These are phyloP conservation scores for Alsophila aescularia DNA, from an alignment of 2,888 invertebrate species.

Conservation along the genomic window DNA sequence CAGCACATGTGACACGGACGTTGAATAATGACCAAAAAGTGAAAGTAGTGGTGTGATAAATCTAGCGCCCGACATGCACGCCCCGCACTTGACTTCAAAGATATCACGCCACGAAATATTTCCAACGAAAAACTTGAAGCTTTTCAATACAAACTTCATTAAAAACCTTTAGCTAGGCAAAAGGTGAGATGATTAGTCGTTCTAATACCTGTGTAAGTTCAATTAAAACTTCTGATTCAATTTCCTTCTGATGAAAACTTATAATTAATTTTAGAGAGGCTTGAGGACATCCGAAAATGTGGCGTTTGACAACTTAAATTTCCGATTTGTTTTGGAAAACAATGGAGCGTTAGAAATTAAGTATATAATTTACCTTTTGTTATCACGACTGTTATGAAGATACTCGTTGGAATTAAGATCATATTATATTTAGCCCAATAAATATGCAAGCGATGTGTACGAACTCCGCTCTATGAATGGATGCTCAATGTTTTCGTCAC, in stretches of 20 bases:
- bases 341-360: constrained; percentile 6
- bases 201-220: constrained; percentile 9
- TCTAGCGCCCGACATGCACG: constrained; percentile 33
- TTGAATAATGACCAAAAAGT: constrained; percentile 29
- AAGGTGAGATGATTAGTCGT: constrained; percentile 5
- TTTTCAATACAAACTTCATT: neutral
- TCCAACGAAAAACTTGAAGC: neutral
- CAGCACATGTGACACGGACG: constrained; percentile 19
- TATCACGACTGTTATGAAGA: constrained; percentile 20
- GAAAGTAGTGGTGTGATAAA: constrained; percentile 37
- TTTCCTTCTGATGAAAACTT: constrained; percentile 26
- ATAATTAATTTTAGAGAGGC: constrained; percentile 20
- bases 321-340: constrained; percentile 15
- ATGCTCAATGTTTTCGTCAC: constrained; percentile 20
- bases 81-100: constrained; percentile 34
- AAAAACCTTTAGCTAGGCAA: neutral
- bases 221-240: constrained; percentile 32
- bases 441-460: neutral
- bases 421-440: constrained; percentile 11
- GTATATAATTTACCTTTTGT: constrained; percentile 29
- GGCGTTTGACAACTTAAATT: constrained; percentile 30
- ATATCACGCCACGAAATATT: constrained; percentile 23
- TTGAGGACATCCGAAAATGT: constrained; percentile 15
- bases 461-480: constrained; percentile 12
- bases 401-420: constrained; percentile 14